These are phyloP conservation scores for Drosophila ezoana DNA, from an alignment of 2,888 invertebrate genomes.

Conservation along the genomic window DNA sequence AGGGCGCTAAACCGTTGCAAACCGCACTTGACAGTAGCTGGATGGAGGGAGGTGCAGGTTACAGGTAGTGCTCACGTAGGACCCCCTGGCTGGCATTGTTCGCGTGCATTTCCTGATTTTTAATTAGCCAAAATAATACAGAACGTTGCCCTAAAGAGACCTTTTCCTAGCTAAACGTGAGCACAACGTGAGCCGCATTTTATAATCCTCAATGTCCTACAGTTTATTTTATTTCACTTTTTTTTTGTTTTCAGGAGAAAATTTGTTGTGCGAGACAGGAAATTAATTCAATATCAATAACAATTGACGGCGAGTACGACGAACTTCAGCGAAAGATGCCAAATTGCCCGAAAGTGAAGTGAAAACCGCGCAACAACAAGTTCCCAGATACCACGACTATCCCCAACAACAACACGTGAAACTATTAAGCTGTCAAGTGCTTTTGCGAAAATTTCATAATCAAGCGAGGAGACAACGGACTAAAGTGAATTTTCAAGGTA, in stretches of 20 bases:
- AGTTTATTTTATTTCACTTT: constrained; percentile 22
- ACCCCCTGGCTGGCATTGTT: constrained; percentile 50
- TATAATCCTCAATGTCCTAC: constrained; percentile 20
- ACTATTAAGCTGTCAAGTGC: constrained; percentile 55
- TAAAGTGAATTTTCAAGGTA: constrained; percentile 40
- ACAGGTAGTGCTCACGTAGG: constrained; percentile 55
- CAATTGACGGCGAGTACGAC: constrained; percentile 38
- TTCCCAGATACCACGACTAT: not conserved
- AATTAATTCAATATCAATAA: constrained; percentile 66
- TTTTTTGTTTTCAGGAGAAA: constrained; percentile 6
- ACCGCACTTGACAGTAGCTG: constrained; percentile 69
- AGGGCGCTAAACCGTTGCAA: constrained; percentile 60
- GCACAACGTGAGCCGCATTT: constrained; percentile 62
- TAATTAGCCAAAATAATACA: constrained; percentile 67
- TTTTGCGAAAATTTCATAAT: constrained; percentile 53
- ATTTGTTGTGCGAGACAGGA: constrained; percentile 47
- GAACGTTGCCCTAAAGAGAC: constrained; percentile 16
- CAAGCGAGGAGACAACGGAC: constrained; percentile 18
- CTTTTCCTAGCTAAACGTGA: not conserved
- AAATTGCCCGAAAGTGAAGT: constrained; percentile 49
- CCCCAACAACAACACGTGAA: constrained; percentile 2
- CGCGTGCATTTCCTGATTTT: constrained; percentile 73
- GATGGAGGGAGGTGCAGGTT: not conserved
- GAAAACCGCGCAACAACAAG: constrained; percentile 38
- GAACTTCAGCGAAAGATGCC: constrained; percentile 33